Evolutionary conservation across 2,888 invertebrate species (phyloP).

Genomic region (Andrena minutula): DNA sequence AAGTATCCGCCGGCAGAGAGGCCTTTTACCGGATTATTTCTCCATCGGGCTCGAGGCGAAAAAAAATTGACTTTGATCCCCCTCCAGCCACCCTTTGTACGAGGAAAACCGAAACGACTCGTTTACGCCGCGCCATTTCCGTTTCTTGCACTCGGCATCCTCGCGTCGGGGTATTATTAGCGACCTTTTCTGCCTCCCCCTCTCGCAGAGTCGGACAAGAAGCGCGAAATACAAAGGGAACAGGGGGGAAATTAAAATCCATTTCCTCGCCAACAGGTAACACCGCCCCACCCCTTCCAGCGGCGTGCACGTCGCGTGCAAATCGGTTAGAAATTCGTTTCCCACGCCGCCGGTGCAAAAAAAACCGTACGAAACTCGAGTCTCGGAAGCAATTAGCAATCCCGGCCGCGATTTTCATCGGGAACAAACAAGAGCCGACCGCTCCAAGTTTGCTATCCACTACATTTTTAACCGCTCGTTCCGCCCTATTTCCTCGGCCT

Average conservation of each 20-base stretch:
- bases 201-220: neutral
- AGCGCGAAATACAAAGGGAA: conserved; percentile 8
- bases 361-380: neutral
- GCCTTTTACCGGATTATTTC: conserved; percentile 47
- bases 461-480: conserved; percentile 49
- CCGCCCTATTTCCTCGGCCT: conserved; percentile 28
- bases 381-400: conserved; percentile 20
- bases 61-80: conserved; percentile 59
- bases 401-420: conserved; percentile 18
- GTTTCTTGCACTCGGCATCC: conserved; percentile 46
- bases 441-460: conserved; percentile 35
- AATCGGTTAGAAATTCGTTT: conserved; percentile 12
- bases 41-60: conserved; percentile 6
- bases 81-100: conserved; percentile 8
- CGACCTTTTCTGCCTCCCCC: neutral
- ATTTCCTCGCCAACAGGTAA: conserved; percentile 19
- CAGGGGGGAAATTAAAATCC: conserved; percentile 49
- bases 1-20: conserved; percentile 4
- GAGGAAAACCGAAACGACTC: conserved; percentile 51
- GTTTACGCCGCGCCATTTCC: conserved; percentile 60
- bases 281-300: neutral
- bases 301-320: neutral
- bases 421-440: conserved; percentile 12
- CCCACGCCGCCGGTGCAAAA: neutral
- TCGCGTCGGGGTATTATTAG: conserved; percentile 41